Conservation (phyloP, 2,888 invertebrate genomes). For the Epistrophe eligans region DNA sequence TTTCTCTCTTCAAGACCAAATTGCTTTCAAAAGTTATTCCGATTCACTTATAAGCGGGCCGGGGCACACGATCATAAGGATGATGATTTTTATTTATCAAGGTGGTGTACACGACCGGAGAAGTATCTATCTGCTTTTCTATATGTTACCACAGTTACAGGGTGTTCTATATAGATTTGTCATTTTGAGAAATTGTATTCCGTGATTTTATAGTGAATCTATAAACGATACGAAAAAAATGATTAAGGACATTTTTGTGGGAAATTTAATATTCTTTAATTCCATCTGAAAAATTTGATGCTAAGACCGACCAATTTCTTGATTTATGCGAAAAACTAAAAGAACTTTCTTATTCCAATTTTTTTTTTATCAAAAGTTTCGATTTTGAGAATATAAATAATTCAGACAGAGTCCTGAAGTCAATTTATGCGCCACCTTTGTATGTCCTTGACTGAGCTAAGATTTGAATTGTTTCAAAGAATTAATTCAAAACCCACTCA, state of each 20-base stretch:
- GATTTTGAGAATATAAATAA: too few species aligned
- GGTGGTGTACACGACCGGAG: not conserved
- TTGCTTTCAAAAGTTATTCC: constrained; percentile 58
- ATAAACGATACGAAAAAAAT: not conserved
- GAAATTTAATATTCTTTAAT: not conserved
- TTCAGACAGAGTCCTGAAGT: not conserved
- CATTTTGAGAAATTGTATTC: not conserved
- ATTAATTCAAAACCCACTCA: too few species aligned
- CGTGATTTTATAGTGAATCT: not conserved
- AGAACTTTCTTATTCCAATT: too few species aligned
- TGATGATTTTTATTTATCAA: constrained; percentile 17
- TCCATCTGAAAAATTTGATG: not conserved
- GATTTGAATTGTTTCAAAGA: too few species aligned
- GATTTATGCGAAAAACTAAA: not conserved
- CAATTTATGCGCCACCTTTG: not conserved
- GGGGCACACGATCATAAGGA: constrained; percentile 18
- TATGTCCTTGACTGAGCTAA: not conserved
- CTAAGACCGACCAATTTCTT: not conserved
- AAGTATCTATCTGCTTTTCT: not conserved
- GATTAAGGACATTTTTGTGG: not conserved
- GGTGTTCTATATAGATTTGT: not conserved
- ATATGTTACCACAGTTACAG: constrained; percentile 12
- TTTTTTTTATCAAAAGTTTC: too few species aligned
- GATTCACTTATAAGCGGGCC: constrained; percentile 36
- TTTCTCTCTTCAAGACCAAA: constrained; percentile 33